Evolutionary conservation across 2,888 invertebrate genomes (phyloP).

Genomic region (Tenthredo notha): DNA sequence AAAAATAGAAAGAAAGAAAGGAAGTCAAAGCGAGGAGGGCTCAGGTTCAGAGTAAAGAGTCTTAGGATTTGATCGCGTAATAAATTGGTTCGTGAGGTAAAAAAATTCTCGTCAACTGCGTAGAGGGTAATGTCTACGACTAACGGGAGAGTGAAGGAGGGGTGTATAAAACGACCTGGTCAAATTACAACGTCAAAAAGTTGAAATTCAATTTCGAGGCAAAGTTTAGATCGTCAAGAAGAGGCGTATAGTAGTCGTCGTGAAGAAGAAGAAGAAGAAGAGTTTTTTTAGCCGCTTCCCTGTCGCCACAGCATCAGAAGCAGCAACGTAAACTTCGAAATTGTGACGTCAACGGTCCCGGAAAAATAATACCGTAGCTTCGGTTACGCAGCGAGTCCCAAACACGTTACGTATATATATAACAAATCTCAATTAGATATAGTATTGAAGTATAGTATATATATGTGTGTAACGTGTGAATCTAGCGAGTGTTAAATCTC

Average conservation of each 20-base stretch:
- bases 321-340: neutral
- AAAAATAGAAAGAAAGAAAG: neutral
- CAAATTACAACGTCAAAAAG: constrained; percentile 46
- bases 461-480: neutral
- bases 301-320: neutral
- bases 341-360: neutral
- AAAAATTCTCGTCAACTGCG: constrained; percentile 15
- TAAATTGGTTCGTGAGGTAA: neutral
- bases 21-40: neutral
- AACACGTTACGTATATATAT: neutral
- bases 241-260: neutral
- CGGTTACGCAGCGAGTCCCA: neutral
- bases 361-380: neutral
- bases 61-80: constrained; percentile 5
- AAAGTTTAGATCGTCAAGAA: constrained; percentile 37
- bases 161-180: constrained; percentile 28
- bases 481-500: neutral
- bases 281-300: neutral
- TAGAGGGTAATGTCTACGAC: neutral
- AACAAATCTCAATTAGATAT: constrained; percentile 2
- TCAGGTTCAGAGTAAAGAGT: neutral
- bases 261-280: neutral
- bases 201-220: constrained; percentile 41
- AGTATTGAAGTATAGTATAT: neutral
- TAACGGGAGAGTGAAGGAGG: neutral